phyloP scores from a whole-genome alignment of 2,797 vertebrate genomes.

The Aplochiton taeniatus region DNA sequence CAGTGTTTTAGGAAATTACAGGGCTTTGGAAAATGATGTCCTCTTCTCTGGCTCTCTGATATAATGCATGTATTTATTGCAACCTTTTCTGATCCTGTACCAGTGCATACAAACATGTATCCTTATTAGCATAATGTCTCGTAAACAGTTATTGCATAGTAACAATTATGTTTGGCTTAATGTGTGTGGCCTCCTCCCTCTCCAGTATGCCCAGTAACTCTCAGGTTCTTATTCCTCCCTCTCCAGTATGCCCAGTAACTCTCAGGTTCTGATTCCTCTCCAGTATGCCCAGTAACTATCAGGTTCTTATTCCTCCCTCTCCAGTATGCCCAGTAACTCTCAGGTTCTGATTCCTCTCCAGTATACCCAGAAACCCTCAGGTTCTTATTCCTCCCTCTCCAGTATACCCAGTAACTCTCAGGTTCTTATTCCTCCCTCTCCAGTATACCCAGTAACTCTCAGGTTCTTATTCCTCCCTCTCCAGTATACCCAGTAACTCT shows the following conservation, averaged over 20 bases:
- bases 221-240: constrained; percentile 81
- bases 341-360: constrained; percentile 80
- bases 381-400: constrained; percentile 75
- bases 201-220: constrained; percentile 84
- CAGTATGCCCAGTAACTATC: constrained; percentile 86
- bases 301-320: constrained; percentile 79
- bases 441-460: constrained; percentile 86
- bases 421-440: constrained; percentile 76
- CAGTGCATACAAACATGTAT: no score
- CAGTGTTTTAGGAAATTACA: no score
- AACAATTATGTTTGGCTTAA: no score
- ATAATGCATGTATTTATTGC: no score
- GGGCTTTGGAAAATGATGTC: no score
- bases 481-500: constrained; percentile 85
- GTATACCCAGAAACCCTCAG: constrained; percentile 86
- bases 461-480: constrained; percentile 79
- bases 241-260: constrained; percentile 83
- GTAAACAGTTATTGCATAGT: no score
- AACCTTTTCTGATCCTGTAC: no score
- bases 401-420: constrained; percentile 87
- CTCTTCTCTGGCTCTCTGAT: no score
- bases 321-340: constrained; percentile 85
- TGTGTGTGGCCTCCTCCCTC: no score
- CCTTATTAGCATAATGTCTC: no score
- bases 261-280: constrained; percentile 81